phyloP scores from a whole-genome alignment of 2,797 vertebrate genomes.

The Miichthys miiuy region DNA sequence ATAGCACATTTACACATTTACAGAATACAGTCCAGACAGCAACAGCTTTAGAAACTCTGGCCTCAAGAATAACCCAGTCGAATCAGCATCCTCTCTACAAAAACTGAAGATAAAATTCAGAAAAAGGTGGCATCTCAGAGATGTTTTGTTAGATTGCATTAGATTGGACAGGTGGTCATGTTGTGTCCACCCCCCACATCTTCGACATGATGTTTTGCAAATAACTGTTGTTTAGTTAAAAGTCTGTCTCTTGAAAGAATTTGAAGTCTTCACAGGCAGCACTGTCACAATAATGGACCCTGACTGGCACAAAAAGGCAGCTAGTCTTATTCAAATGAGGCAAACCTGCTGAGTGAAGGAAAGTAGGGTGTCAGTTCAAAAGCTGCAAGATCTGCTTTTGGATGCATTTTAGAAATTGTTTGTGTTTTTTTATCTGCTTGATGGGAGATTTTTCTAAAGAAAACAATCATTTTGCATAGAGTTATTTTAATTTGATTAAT shows the following conservation, averaged over 20 bases:
- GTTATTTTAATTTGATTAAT: neutral
- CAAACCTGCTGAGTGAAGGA: slow-evolving; percentile 39
- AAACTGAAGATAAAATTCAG: slow-evolving; percentile 1
- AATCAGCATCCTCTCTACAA: neutral
- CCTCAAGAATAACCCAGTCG: neutral
- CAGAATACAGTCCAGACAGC: neutral
- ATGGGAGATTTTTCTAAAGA: neutral
- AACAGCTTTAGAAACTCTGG: neutral
- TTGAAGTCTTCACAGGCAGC: slow-evolving; percentile 13
- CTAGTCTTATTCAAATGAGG: slow-evolving; percentile 47
- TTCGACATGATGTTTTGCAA: slow-evolving; percentile 26
- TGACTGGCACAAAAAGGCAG: slow-evolving; percentile 44
- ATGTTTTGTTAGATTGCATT: slow-evolving; percentile 8
- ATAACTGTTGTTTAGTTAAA: slow-evolving; percentile 38
- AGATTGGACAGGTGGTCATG: slow-evolving; percentile 11
- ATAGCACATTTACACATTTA: neutral
- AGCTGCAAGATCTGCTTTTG: neutral
- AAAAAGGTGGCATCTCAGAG: neutral
- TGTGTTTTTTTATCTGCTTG: slow-evolving; percentile 10
- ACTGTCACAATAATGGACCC: slow-evolving; percentile 37
- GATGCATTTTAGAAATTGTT: slow-evolving; percentile 17
- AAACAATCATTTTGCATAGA: neutral
- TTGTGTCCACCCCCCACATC: neutral
- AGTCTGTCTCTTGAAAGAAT: slow-evolving; percentile 23
- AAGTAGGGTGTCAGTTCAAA: slow-evolving; percentile 28